phyloP scores from a whole-genome alignment of 2,888 invertebrate genomes.

The Drosophila mimetica region DNA sequence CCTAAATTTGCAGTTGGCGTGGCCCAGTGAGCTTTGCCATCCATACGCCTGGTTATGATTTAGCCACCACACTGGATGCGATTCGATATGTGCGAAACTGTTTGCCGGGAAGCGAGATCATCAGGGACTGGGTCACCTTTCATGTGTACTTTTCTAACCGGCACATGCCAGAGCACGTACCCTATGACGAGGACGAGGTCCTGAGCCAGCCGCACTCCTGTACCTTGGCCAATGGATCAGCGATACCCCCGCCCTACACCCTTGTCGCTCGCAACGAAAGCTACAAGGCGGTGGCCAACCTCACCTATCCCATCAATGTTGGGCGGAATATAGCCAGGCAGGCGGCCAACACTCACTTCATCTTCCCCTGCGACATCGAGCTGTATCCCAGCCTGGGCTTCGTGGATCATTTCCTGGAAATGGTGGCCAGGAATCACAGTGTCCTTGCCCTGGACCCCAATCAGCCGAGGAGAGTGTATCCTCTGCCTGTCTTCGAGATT shows the following conservation, averaged over 20 bases:
- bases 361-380: slow-evolving; percentile 94
- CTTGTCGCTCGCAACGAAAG: slow-evolving; percentile 84
- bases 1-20: slow-evolving; percentile 85
- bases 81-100: slow-evolving; percentile 87
- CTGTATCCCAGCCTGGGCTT: slow-evolving; percentile 93
- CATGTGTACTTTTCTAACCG: slow-evolving; percentile 87
- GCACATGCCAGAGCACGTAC: slow-evolving; percentile 85
- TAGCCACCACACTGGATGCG: slow-evolving; percentile 86
- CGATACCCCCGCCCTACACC: slow-evolving; percentile 59
- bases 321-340: slow-evolving; percentile 93
- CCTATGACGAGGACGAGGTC: slow-evolving; percentile 62
- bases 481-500: slow-evolving; percentile 74
- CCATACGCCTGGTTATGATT: slow-evolving; percentile 88
- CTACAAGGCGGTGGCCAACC: slow-evolving; percentile 87
- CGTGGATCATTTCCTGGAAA: slow-evolving; percentile 90
- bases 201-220: slow-evolving; percentile 65
- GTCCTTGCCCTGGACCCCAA: slow-evolving; percentile 82
- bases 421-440: slow-evolving; percentile 89
- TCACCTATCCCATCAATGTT: slow-evolving; percentile 94
- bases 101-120: slow-evolving; percentile 84
- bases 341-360: slow-evolving; percentile 90
- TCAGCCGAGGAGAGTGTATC: slow-evolving; percentile 60
- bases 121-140: slow-evolving; percentile 87
- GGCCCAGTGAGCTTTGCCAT: slow-evolving; percentile 88
- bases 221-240: slow-evolving; percentile 13